A percentile compares a stretch with the other conserved stretches of the same genome.
Conservation (phyloP, 1,140 invertebrate species). For the Heliconius himera region DNA sequence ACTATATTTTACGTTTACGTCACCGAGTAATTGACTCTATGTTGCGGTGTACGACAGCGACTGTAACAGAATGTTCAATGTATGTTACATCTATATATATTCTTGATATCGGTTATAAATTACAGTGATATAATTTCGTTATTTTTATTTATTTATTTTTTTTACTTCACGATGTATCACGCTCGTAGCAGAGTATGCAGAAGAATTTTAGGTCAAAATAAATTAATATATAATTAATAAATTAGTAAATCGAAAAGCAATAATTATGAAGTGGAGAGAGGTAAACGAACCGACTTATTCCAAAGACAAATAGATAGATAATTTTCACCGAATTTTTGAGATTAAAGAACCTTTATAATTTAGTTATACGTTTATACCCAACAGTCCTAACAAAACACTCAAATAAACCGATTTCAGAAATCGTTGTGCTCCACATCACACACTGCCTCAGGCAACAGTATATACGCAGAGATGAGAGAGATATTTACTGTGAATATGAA, state of each 20-base stretch:
- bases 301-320: too few relatives aligned
- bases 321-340: not conserved
- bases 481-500: not conserved
- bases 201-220: too few relatives aligned
- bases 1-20: slow-evolving; percentile 28
- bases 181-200: too few relatives aligned
- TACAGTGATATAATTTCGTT: not conserved
- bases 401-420: slow-evolving; percentile 23
- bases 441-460: slow-evolving; percentile 7
- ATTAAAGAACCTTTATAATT: slow-evolving; percentile 24
- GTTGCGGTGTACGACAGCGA: not conserved
- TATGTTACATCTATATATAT: not conserved
- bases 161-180: too few relatives aligned
- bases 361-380: slow-evolving; percentile 18
- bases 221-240: too few relatives aligned
- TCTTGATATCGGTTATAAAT: not conserved
- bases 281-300: too few relatives aligned
- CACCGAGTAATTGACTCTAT: slow-evolving; percentile 23
- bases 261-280: not conserved
- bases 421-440: slow-evolving; percentile 16
- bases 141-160: too few relatives aligned
- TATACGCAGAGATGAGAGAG: not conserved
- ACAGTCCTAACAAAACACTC: slow-evolving; percentile 29
- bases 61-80: not conserved
- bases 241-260: too few relatives aligned